Percentiles rank a stretch among this genome's conserved stretches.
Conservation (phyloP, 1,140 invertebrate genomes). For the Drosophila virilis region DNA sequence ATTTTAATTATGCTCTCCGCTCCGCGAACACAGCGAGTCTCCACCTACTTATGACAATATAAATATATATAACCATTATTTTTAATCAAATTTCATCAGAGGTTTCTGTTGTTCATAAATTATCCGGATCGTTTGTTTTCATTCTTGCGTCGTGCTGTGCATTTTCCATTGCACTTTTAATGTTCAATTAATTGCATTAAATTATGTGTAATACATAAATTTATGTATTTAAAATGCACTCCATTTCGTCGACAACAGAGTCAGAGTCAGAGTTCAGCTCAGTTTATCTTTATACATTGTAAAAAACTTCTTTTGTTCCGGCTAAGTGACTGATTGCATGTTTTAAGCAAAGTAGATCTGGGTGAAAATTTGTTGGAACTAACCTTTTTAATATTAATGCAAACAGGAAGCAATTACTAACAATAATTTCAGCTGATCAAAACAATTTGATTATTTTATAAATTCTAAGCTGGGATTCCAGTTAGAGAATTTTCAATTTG, state of each 20-base stretch:
- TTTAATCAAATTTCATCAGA: conserved; percentile 54
- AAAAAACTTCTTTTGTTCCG: not conserved
- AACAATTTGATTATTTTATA: too few species aligned
- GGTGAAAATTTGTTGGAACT: too few species aligned
- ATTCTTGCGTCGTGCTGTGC: conserved; percentile 25
- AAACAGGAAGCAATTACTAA: too few species aligned
- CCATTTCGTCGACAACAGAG: not conserved
- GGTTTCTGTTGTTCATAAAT: conserved; percentile 49
- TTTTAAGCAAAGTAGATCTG: too few species aligned
- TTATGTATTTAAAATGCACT: conserved; percentile 5
- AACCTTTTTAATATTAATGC: too few species aligned
- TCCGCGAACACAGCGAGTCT: not conserved
- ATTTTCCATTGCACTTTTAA: conserved; percentile 54
- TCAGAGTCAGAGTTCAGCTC: not conserved
- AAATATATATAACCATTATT: conserved; percentile 26
- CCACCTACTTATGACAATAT: conserved; percentile 18
- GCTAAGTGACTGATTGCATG: not conserved
- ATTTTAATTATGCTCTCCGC: conserved; percentile 47
- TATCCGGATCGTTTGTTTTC: conserved; percentile 60
- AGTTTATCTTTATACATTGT: not conserved
- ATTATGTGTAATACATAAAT: conserved; percentile 55
- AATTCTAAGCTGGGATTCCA: too few species aligned
- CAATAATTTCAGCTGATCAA: too few species aligned
- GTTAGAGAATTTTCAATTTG: too few species aligned
- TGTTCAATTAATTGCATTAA: conserved; percentile 69